These are phyloP conservation scores for Apamea monoglypha DNA, from an alignment of 2,888 invertebrate species.

Conservation along the genomic window DNA sequence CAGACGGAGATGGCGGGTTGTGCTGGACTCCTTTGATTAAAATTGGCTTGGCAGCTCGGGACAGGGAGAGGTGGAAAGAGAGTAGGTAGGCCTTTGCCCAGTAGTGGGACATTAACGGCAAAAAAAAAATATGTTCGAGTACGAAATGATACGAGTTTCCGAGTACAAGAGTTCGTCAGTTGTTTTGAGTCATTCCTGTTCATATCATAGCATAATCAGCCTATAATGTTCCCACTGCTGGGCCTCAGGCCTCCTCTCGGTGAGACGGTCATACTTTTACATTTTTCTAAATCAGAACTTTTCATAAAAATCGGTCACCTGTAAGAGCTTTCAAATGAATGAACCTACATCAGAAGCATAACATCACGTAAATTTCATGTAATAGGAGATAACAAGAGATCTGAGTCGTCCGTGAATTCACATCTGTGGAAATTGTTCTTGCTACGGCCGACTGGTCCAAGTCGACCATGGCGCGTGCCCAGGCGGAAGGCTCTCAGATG, in stretches of 20 bases:
- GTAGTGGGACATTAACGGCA: too few species aligned
- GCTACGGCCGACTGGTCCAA: neutral
- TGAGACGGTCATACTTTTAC: too few species aligned
- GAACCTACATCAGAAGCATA: neutral
- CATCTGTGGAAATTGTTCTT: neutral
- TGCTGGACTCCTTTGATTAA: too few species aligned
- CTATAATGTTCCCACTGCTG: too few species aligned
- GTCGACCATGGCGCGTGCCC: neutral
- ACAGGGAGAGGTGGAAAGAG: too few species aligned
- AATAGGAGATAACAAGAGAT: neutral
- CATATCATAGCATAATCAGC: too few species aligned
- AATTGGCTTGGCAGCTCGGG: too few species aligned
- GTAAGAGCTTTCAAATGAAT: neutral
- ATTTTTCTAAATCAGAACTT: neutral
- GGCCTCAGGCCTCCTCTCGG: too few species aligned
- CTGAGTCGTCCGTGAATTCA: neutral
- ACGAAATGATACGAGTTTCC: neutral
- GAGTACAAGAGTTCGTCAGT: neutral
- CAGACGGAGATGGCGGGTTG: too few species aligned
- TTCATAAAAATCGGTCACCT: neutral
- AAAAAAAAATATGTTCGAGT: neutral
- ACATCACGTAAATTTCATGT: neutral
- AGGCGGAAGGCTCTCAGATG: neutral
- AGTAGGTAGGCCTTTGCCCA: too few species aligned
- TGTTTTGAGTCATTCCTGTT: neutral